Evolutionary conservation across 1,140 invertebrate species (phyloP), one percentile per base, ranked within the genome.

Genomic region (Cotesia vestalis): DNA sequence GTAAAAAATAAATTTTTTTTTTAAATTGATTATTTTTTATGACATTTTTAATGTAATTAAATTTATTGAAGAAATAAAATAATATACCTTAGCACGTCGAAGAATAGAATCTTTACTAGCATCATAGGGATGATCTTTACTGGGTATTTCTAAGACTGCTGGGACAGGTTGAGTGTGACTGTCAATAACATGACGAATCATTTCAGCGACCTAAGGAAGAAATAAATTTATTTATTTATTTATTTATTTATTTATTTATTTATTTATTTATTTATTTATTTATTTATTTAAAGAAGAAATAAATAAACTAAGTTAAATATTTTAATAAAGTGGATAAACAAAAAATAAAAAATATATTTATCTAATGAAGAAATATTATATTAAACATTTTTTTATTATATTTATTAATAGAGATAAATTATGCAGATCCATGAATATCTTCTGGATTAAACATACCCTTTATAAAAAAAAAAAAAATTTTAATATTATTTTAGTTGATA

Each of bases 71-170:
- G 27, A 27, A 27, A 27, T 27, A 27, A 27, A 27, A 27, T 27
- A 27, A 27, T 27, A 27, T 89, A 95, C 95, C 89, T 93, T 98
- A 66, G 97, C 97, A 80, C 98, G 90, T 83, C 96, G 90, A 66
- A 99, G 88, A 81, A 99, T 99, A 0, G 97, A 99, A 88, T 99
- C 98, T 88, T 99, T 99, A 78, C 92, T 93, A 46, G 98, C 95
- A 88, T 99, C 98, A 87, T 99, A 99, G 0, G 98, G 98, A 87
- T 98, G 95, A 87, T 99, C 98, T 86, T 99, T 99, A 17, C 97
- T 99, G 27, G 98, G 98, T 80, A 99, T 99, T 90, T 99, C 98
- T 63, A 99, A 88, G 4, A 99, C 95, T 11, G 98, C 92, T 34
- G 98, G 98, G 73, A 99, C 94, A 2, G 97, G 96, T 61, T 94